Evolutionary conservation across 2,888 invertebrate species (phyloP), one percentile per base, ranked within the genome.

Genomic region (Ctenicera cuprea): DNA sequence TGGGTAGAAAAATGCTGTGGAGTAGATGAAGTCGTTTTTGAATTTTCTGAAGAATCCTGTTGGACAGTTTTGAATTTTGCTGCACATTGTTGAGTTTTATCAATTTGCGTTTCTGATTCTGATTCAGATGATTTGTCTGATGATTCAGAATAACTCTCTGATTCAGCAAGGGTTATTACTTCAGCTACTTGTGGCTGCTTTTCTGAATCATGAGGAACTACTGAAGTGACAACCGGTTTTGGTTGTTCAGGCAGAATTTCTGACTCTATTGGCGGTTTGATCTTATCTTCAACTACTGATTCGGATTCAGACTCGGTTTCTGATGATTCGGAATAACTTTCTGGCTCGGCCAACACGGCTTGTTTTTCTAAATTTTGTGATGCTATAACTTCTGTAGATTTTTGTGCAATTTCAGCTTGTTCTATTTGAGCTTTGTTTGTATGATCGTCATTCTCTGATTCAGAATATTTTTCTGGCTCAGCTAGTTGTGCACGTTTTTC

Each of bases 401-500:
- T 45, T 45, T 45, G 38, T 11, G 11, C 2, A n/a, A 43, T 43
- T 43, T 43, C n/a, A 33, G n/a, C 7, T 37, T 33, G n/a, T n/a
- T 43, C 1, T 43, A 14, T 16, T 43, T 14, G 41, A 43, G 33
- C 9, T 33, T 33, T 33, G 1, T 33, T 33, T 33, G 9, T 1
- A 5, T 33, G 33, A 9, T 43, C 16, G 3, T 50, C 50, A 50
- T 9, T 26, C 4, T 50, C 50, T 3, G 50, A 45, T 48, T 41
- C n/a, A 11, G 26, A 33, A 11, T 68, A 52, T 7, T 43, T 48
- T 65, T 71, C 48, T 33, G 33, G 11, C 41, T 61, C 50, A 20
- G 33, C 43, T 30, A 45, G 20, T 8, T 30, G 62, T 65, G 30
- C 11, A n/a, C 9, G 22, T 38, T 41, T 37, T 30, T 18, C 16